Base-by-base conservation (phyloP, 2,797 vertebrate species). In the Pseudochromis fuscus region DNA sequence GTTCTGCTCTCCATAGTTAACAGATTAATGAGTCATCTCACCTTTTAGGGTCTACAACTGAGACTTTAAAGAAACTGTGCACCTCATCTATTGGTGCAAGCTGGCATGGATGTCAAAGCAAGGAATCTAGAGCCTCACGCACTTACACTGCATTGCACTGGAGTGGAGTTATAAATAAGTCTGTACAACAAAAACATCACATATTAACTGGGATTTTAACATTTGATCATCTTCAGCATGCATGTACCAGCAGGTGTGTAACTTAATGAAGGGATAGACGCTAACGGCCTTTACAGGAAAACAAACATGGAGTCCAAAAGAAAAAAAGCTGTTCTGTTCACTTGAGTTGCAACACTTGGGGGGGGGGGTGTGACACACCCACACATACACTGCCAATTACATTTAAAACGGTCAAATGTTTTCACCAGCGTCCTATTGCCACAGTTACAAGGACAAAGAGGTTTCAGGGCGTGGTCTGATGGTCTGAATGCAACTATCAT, bases 271-370 rank as follows among this genome's bases (percentile, higher is more conserved):
- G 3, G 18, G 3, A 3, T 11, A 4, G 25, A 30, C 1, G 16
- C 11, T 6, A 18, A 42, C 3, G 25, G 4, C 2, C 55, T 23
- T 11, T 48, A 9, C 4, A n/a, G 6, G n/a, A 31, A 12, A 23
- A 42, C 5, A 1, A 19, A 21, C 18, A 9, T 1, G 0, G 6
- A 0, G 4, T 23, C 0, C 3, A 35, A 53, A 23, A 33, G 4
- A 0, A 42, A 18, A n/a, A 9, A 21, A 44, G 8, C 42, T 19
- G 5, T 42, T 19, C 35, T 37, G 3, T 37, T 19, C 2, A n/a
- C 18, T 42, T 42, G 5, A 9, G 19, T 7, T 42, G 40, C 3
- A 19, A 42, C n/a, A 42, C 18, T 38, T 40, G 5, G 5, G 9
- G 21, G 5, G 5, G 9, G 21, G 3, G 18, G 11, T 35, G 11